Evolutionary conservation across 2,888 invertebrate species (phyloP), one percentile per base, ranked within the genome.

Genomic region (Sinotaia quadrata): DNA sequence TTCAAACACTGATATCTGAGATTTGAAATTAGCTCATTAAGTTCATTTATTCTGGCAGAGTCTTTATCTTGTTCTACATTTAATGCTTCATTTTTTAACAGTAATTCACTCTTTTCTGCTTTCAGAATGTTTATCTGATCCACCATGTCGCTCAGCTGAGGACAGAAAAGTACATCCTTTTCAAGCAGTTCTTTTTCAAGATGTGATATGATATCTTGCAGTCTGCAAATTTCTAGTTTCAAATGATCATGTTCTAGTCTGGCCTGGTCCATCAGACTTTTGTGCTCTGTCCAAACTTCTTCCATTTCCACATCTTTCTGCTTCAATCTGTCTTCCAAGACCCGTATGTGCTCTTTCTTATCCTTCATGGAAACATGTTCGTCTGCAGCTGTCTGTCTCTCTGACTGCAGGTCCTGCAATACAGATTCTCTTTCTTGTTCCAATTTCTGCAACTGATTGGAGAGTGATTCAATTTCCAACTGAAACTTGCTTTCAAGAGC

Each of bases 201-300:
- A 47, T 8, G 1, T 5, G 47, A 1, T 21, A 47, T 7, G 8
- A 24, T 47, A 3, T 47, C 47, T 47, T 47, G 47, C n/a, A 47
- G 47, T 24, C 24, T 4, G 18, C 7, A 47, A 15, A 18, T 47
- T 24, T 47, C 24, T n/a, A 8, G 8, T 24, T 47, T 47, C 1
- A 47, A 47, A 12, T n/a, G 8, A 24, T 47, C 47, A 8, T 24
- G 8, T 5, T 47, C 47, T 21, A 2, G 21, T 21, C 47, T 7
- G 5, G 29, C 37, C 36, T 56, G 41, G 0, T 12, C 54, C 51
- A 47, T 63, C 5, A 72, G 15, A 7, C 65, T 61, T 34, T 41
- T 71, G 51, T 76, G 69, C 52, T 71, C 41, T 41, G 54, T 29
- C 56, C 66, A 34, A 12, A 71, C 33, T n/a, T 65, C 67, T 54